Evolutionary conservation across 2,888 invertebrate genomes (phyloP), one percentile per base, ranked within the genome.

Genomic region (Lottia gigantea): DNA sequence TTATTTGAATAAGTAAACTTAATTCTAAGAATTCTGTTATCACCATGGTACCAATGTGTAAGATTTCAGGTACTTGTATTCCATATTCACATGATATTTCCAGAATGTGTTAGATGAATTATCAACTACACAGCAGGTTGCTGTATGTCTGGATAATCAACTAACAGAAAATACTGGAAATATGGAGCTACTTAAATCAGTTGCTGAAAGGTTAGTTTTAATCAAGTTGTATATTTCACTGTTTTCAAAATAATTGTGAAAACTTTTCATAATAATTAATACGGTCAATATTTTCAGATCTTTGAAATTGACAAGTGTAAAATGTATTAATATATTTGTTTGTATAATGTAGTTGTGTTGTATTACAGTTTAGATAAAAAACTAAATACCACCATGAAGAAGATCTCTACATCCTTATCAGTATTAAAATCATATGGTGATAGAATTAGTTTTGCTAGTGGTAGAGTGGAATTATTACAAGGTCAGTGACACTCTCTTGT

Each of bases 371-470:
- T 55, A 55, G 55, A 55, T 55, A 55, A 55, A 12, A 19, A 55
- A 23, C 19, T 55, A 19, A 23, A 19, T 55, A 23, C 19, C 23
- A 55, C 55, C 11, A 23, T 55, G 23, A 55, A 55, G 55, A 55
- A 55, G n/a, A 66, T 19, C 16, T 40, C 49, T 19, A 31, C 78
- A 47, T 74, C 79, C 3, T 49, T 80, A 64, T 64, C 72, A 6
- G 76, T 76, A 46, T 72, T 86, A 49, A 82, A 80, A 65, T 74
- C 78, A 3, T 81, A 82, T 68, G 80, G 80, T 23, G 84, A 85
- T 73, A 78, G 85, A 45, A 77, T 86, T 62, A 82, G 77, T 65
- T 86, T 86, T 79, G 85, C 85, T 19, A 78, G 80, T 71, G 80
- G 83, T 7, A 68, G 86, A 31, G 73, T 86, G 61, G 82, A 84